Conservation (phyloP, 2,797 vertebrate genomes). For the Urocyon cinereoargenteus region DNA sequence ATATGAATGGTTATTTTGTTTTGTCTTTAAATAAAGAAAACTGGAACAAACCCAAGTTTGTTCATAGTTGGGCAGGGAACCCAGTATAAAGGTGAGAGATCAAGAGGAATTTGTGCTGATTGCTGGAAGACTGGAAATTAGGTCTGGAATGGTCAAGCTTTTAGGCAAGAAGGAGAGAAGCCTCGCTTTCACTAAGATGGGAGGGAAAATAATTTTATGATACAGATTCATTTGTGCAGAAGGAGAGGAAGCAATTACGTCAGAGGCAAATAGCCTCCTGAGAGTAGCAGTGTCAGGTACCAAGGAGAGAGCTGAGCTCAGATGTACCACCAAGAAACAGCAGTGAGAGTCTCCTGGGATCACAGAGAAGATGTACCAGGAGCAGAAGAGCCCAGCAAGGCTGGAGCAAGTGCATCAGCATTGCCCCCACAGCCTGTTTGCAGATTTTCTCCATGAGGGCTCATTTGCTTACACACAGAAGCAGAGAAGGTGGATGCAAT, state of each 20-base stretch:
- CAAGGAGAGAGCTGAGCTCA: not conserved
- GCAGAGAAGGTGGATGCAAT: not conserved
- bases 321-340: not conserved
- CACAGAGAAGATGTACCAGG: not conserved
- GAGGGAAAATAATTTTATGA: not conserved
- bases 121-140: not conserved
- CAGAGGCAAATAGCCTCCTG: not conserved
- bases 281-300: not conserved
- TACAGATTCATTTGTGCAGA: not conserved
- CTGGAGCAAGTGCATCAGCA: fast-evolving
- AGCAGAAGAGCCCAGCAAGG: not conserved
- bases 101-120: not conserved
- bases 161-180: not conserved
- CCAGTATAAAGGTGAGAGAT: not conserved
- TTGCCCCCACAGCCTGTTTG: fast-evolving
- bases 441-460: not conserved
- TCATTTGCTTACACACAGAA: not conserved
- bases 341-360: not conserved
- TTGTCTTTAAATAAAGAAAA: not conserved
- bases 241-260: not conserved
- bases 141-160: too few relatives aligned
- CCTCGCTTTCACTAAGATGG: not conserved
- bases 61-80: not conserved
- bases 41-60: not conserved
- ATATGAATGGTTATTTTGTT: not conserved